Conservation (phyloP, 2,113 vertebrate genomes). For the Elaphurus davidianus region DNA sequence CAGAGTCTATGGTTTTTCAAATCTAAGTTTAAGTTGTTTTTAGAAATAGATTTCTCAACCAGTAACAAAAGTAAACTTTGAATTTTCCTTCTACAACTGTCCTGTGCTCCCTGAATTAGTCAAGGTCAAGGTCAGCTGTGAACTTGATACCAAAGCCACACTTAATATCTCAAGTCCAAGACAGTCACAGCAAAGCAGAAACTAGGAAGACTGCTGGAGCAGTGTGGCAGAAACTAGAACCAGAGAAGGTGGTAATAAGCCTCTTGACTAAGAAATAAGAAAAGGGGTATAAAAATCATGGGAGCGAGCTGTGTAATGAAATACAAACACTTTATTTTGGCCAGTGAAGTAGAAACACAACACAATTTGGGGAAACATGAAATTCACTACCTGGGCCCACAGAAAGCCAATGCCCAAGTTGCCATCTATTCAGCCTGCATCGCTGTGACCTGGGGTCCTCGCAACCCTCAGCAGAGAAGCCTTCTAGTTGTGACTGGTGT, state of each 20-base stretch:
- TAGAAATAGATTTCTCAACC: background rate
- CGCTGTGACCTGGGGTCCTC: background rate
- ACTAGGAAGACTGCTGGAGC: constrained; percentile 15
- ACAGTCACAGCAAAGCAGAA: background rate
- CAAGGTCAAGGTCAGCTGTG: background rate
- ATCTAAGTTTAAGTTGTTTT: background rate
- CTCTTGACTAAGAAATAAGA: constrained; percentile 31
- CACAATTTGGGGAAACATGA: background rate
- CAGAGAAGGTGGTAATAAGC: background rate
- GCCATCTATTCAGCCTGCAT: background rate
- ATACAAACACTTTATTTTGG: constrained; percentile 12
- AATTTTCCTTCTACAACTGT: background rate
- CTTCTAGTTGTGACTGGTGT: background rate
- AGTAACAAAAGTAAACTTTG: background rate
- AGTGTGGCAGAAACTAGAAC: background rate
- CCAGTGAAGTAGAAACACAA: constrained; percentile 9
- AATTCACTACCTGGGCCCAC: background rate
- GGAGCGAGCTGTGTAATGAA: background rate
- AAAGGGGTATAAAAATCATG: constrained; percentile 23
- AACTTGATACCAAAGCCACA: background rate
- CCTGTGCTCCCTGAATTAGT: background rate
- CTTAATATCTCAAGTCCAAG: constrained; percentile 29
- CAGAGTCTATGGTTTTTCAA: constrained; percentile 18
- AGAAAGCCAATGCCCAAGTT: background rate
- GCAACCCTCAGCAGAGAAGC: background rate